Evolutionary conservation across 1,140 invertebrate genomes (phyloP), one percentile per base, ranked within the genome.

Genomic region (Geopemphigus sp.): DNA sequence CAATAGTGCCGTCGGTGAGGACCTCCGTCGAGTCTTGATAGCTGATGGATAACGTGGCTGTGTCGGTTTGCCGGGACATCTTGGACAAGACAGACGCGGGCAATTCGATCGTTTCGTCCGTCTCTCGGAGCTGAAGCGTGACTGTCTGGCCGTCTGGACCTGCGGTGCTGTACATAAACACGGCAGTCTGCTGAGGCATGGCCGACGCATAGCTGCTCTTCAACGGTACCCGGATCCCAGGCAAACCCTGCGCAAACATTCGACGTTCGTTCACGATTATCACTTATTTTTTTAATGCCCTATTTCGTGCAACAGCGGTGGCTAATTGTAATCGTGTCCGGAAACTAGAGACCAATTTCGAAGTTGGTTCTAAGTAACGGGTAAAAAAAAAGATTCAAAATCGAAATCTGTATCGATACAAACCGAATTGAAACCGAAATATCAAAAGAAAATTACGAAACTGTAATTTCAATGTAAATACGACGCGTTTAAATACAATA

Each of bases 161-260:
- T 82, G 85, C 84, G 81, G 84, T 83, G 82, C 85, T 86, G 83
- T 88, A 88, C 87, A 88, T 88, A 84, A 88, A 88, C 83, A 88
- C 87, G 80, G 87, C 87, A 56, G 81, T 81, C 68, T 78, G 74
- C 24, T 78, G 74, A 8, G 56, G 57, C 39, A 76, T 59, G 45
- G 72, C 39, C 14, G 81, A 80, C 82, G 86, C 87, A 85, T 88
- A 87, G 83, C 86, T 84, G 81, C 87, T 88, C 82, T 87, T 87
- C 82, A 88, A 82, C 50, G 87, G 87, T 82, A 88, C 84, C 82
- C 87, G 86, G 80, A 88, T 87, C 81, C 87, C 87, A 80, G 87
- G 86, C 82, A 88, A 87, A 84, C 88, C 87, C 82, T 88, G 87
- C 74, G 11, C 87, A 85, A 84, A 57, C 47, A 50, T 14, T 12